Base-by-base conservation (phyloP, 2,113 vertebrate genomes). In the Tetraodon nigroviridis region DNA sequence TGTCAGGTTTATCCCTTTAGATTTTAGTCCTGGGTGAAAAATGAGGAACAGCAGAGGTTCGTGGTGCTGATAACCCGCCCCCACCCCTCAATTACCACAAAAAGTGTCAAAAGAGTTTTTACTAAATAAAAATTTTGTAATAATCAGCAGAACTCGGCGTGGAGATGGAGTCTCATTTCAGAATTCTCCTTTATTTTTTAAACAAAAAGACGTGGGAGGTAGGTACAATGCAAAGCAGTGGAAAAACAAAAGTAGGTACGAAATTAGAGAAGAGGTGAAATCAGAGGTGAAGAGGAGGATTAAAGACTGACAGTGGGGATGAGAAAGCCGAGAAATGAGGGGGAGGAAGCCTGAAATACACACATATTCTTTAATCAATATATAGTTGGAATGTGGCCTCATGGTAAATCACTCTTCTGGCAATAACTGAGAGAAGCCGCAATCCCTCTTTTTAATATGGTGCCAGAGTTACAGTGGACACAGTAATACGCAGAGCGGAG, bases 381-480 rank as follows among this genome's bases (percentile, higher is more conserved):
- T 27, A 37, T 37, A 67, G 79, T 67, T 67, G 68, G 73, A 80
- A 75, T 74, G 76, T 73, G 76, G 81, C 66, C 67, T 61, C 64
- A 61, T 63, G 78, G 68, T 84, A 84, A 85, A 88, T 85, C 78
- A 81, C 81, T 83, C 81, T 81, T 75, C 61, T 64, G 72, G 83
- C 78, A 84, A 84, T 83, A 88, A 86, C 69, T 64, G 70, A 42
- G 73, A 79, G 71, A 67, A 76, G 78, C 71, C 55, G 58, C 75
- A 71, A 85, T 86, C 74, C 64, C 57, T 76, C 82, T 76, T 81
- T 84, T 81, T 84, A 88, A 86, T 85, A 84, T 76, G 79, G 79
- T 83, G 78, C 81, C 65, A 56, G 73, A 77, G 81, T 72, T 79
- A 73, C 84, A 60, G 75, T 54, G 64, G 64, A 82, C 76, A 53